Evolutionary conservation across 2,113 vertebrate species (phyloP), one percentile per base, ranked within the genome.

Genomic region (Fulica atra): DNA sequence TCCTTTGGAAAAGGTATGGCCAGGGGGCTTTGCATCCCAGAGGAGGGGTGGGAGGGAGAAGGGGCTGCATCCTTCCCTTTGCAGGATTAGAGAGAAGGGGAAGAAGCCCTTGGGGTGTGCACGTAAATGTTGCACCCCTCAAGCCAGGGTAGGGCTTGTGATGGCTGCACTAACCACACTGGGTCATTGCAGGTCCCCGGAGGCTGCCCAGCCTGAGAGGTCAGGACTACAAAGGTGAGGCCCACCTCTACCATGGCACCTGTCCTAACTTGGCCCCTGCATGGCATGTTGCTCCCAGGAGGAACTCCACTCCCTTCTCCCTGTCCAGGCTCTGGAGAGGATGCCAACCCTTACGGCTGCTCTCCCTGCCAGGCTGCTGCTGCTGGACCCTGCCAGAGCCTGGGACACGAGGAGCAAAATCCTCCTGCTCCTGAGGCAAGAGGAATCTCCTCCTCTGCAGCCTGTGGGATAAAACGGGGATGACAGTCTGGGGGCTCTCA

Each of bases 1-100:
- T 97, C 98, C 50, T 68, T 97, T 86, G 97, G 97, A 14, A 98
- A 98, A 98, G 88, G 98, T 98, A 97, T 18, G 88, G 95, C 61
- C 15, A 46, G 44, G 1, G 25, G 28, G 44, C 56, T 42, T 29
- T 9, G 5, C n/a, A 9, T 5, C 46, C 16, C 0, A 4, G 24
- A 56, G 33, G 18, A 44, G 59, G 20, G 28, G 26, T 7, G 68
- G 86, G 80, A 50, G 18, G 35, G 46, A 0, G 3, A 50, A 35
- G 29, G 23, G 23, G 38, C 7, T 6, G 3, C 44, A 8, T 24
- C 38, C 57, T 79, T 40, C 69, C 36, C 53, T 29, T 5, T 1
- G 4, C 5, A 11, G 26, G 19, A 51, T 9, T 1, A n/a, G 17
- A 14, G 72, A 78, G 78, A 66, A 66, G 21, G 71, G 44, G 24